These are phyloP conservation scores for Albula goreensis DNA, from an alignment of 2,113 vertebrate species.

Conservation along the genomic window DNA sequence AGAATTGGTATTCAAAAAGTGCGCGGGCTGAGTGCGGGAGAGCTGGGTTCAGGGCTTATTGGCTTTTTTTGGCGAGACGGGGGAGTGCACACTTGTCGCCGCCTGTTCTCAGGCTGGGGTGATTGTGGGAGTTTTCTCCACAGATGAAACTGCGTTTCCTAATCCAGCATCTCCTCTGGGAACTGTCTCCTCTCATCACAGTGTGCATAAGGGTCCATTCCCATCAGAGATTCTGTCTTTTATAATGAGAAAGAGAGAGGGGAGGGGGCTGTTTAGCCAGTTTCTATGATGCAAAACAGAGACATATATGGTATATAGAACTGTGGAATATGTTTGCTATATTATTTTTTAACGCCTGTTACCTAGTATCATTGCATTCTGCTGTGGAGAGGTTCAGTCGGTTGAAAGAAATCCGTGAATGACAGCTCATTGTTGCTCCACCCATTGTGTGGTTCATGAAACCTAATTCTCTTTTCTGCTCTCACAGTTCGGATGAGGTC, in stretches of 20 bases:
- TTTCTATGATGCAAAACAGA: too few relatives aligned
- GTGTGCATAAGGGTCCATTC: constrained; percentile 21
- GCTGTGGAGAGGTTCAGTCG: too few relatives aligned
- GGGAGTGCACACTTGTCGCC: constrained; percentile 35
- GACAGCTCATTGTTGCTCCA: too few relatives aligned
- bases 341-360: too few relatives aligned
- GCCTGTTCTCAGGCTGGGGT: constrained; percentile 24
- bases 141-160: constrained; percentile 41
- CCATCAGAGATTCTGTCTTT: constrained; percentile 16
- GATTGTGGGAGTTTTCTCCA: constrained; percentile 23
- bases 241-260: constrained; percentile 43
- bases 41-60: constrained; percentile 48
- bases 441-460: too few relatives aligned
- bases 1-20: constrained; percentile 57
- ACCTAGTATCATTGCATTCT: too few relatives aligned
- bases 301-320: too few relatives aligned
- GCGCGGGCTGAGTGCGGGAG: constrained; percentile 33
- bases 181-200: constrained; percentile 29
- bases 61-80: constrained; percentile 43
- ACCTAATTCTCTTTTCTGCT: too few relatives aligned
- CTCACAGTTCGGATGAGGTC: too few relatives aligned
- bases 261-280: background rate
- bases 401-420: too few relatives aligned
- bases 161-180: constrained; percentile 34
- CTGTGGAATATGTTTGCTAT: too few relatives aligned